Conservation (phyloP, 2,797 vertebrate species). For the Protosalanx chinensis region DNA sequence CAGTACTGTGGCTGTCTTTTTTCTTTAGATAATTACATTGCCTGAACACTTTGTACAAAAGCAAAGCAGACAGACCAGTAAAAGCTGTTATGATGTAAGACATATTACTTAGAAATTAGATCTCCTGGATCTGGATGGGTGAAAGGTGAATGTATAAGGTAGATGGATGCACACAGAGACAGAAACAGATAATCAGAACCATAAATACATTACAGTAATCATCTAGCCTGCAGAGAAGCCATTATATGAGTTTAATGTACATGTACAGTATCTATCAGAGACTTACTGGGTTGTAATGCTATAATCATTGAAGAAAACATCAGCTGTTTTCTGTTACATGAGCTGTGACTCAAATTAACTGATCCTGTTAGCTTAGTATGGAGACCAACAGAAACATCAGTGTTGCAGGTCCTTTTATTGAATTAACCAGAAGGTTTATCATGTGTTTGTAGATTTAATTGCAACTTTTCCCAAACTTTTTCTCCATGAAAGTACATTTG, state of each 20-base stretch:
- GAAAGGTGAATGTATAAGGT: not conserved
- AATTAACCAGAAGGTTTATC: conserved; percentile 66
- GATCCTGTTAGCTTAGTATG: conserved; percentile 49
- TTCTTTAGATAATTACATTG: too few species aligned
- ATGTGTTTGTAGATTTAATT: conserved; percentile 56
- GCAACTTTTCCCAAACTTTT: conserved; percentile 30
- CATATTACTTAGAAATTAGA: not conserved
- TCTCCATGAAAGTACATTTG: conserved; percentile 22
- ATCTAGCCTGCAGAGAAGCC: not conserved
- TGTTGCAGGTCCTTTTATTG: conserved; percentile 59
- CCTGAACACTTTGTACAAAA: not conserved
- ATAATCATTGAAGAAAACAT: conserved; percentile 67
- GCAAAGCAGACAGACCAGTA: not conserved
- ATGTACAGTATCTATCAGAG: conserved; percentile 15
- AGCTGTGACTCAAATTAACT: conserved; percentile 69
- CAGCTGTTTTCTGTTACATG: conserved; percentile 73
- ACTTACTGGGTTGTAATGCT: conserved; percentile 28
- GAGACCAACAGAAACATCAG: conserved; percentile 43
- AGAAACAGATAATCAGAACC: not conserved
- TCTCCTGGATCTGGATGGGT: not conserved
- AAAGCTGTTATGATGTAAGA: not conserved
- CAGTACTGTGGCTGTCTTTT: too few species aligned
- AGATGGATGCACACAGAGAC: not conserved
- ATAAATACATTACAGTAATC: not conserved
- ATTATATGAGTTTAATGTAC: not conserved